Conservation (phyloP, 30 jellyfish, hydroid and myxozoan genomes). For the Mastigias papua region DNA sequence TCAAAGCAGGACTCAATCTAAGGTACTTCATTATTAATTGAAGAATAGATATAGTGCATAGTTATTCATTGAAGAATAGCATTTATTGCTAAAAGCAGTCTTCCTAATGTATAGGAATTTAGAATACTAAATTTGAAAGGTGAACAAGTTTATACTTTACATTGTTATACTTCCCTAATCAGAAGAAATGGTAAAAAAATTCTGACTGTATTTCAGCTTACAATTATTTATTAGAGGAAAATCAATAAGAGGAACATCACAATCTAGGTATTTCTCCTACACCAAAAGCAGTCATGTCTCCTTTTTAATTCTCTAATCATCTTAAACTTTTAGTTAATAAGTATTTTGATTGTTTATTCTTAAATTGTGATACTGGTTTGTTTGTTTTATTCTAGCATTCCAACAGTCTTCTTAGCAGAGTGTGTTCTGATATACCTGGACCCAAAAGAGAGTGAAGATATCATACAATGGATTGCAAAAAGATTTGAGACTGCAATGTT, state of each 20-base stretch:
- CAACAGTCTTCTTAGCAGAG: conserved; percentile 91
- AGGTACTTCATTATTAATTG: conserved; percentile 18
- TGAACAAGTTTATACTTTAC: too few relatives aligned
- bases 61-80: neutral
- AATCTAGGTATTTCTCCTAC: too few relatives aligned
- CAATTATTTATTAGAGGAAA: too few relatives aligned
- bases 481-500: conserved; percentile 78
- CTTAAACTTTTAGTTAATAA: neutral
- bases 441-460: conserved; percentile 27
- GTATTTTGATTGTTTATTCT: neutral
- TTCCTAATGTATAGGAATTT: neutral
- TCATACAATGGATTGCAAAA: conserved; percentile 72
- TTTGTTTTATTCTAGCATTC: conserved; percentile 43
- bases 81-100: too few relatives aligned
- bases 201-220: too few relatives aligned
- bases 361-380: neutral
- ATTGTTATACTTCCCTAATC: too few relatives aligned
- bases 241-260: too few relatives aligned
- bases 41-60: neutral
- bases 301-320: too few relatives aligned
- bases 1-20: conserved; percentile 77
- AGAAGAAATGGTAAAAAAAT: too few relatives aligned
- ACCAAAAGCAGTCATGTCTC: too few relatives aligned
- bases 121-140: too few relatives aligned
- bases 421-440: conserved; percentile 89